Evolutionary conservation across 2,888 invertebrate genomes (phyloP), one percentile per base, ranked within the genome.

Genomic region (Seira sanloemensis): DNA sequence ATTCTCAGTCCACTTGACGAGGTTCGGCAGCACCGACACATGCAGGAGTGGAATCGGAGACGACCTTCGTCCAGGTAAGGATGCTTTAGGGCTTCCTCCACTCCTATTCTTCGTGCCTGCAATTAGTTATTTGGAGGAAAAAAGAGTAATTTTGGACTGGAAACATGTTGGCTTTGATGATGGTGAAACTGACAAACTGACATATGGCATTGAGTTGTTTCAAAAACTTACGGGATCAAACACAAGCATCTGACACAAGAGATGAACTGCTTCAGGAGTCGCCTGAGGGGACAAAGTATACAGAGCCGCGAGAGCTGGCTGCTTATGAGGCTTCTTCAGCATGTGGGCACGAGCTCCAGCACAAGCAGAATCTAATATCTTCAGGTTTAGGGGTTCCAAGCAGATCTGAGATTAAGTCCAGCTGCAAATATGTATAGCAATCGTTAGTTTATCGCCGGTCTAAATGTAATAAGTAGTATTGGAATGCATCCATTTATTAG

Each of bases 41-140:
- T 99, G 92, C 99, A 99, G 87, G 98, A 99, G 93, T 99, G 99
- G 93, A 98, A 99, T 90, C 99, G 95, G 90, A 99, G 94, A 88
- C 99, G 94, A 26, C 99, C 99, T 92, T 99, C 99, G 91, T 98
- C 98, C 89, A 99, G 93, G 92, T 99, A 99, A 5, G 98, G 98
- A 93, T 99, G 99, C 78, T 97, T 96, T 89, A 99, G 93, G 37
- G 99, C 99, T 91, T 98, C 97, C 83, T 96, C 95, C 77, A 98
- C 98, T 1, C 96, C 95, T 91, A 98, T 97, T 90, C 99, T 94
- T 92, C 98, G 97, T 90, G 97, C 95, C 96, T 96, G 91, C 23
- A 9, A 73, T 18, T 4, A 24, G 5, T 26, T 19, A 26, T 5
- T 16, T 26, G 16, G 25, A 19, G 19, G 2, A 69, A 27, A 71